These are phyloP conservation scores for Aricia agestis DNA, from an alignment of 1,140 invertebrate genomes.

Conservation along the genomic window DNA sequence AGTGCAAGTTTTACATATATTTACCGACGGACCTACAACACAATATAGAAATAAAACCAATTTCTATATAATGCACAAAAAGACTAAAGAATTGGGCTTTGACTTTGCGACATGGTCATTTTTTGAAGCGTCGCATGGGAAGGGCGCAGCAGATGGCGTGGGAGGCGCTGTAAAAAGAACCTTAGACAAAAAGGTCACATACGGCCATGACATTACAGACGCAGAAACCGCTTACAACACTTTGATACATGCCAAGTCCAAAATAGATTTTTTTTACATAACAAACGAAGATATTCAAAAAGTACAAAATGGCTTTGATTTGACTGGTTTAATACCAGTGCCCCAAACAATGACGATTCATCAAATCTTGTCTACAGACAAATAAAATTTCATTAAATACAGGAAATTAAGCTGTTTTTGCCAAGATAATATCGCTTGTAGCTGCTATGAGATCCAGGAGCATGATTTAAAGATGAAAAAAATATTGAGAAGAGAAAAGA, in stretches of 20 bases:
- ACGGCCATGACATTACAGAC: not conserved
- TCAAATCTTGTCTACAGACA: not conserved
- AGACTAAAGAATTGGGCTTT: no score
- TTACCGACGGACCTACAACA: not conserved
- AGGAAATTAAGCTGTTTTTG: no score
- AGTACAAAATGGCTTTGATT: not conserved
- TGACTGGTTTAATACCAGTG: not conserved
- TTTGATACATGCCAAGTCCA: not conserved
- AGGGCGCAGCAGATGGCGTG: slow-evolving; percentile 19
- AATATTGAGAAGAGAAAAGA: no score
- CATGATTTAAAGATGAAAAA: no score
- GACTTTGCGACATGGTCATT: not conserved
- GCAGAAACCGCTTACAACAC: not conserved
- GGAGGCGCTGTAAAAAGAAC: slow-evolving; percentile 29
- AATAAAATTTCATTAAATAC: no score
- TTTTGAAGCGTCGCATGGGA: slow-evolving; percentile 4
- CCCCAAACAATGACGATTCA: not conserved
- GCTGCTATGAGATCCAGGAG: no score
- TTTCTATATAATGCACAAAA: no score
- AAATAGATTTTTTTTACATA: not conserved
- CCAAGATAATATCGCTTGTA: no score
- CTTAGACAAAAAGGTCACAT: slow-evolving; percentile 20
- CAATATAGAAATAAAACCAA: not conserved
- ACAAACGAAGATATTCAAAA: not conserved
- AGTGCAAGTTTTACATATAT: no score